phyloP scores from a whole-genome alignment of 2,113 vertebrate species.

The Carassius gibelio region DNA sequence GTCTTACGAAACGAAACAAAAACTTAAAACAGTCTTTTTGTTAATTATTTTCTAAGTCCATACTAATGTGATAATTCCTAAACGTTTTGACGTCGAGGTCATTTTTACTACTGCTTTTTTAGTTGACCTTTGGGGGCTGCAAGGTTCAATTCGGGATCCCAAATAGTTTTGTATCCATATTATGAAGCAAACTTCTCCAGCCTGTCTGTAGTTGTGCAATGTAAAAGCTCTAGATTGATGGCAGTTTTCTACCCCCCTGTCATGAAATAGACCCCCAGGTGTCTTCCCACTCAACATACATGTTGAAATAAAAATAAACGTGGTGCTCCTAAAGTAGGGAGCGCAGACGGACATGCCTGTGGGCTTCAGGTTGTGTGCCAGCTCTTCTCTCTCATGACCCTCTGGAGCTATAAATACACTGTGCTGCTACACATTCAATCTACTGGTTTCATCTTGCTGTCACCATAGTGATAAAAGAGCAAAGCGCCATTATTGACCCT shows the following conservation, averaged over 20 bases:
- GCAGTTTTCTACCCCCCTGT: neutral
- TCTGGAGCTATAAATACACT: constrained; percentile 55
- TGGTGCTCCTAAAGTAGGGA: neutral
- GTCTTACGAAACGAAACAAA: neutral
- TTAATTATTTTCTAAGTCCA: neutral
- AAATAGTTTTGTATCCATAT: neutral
- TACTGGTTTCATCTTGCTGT: constrained; percentile 50
- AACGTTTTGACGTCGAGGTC: neutral
- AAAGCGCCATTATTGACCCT: constrained; percentile 22
- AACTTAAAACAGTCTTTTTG: neutral
- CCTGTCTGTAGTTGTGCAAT: constrained; percentile 25
- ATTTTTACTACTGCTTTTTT: neutral
- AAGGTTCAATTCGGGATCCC: neutral
- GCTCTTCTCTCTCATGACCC: constrained; percentile 48
- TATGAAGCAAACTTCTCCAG: neutral
- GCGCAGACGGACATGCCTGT: constrained; percentile 42
- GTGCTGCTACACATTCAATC: constrained; percentile 36
- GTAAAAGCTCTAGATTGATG: constrained; percentile 23
- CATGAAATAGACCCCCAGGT: constrained; percentile 33
- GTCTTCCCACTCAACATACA: constrained; percentile 42
- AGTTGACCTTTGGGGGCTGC: neutral
- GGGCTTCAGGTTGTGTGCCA: constrained; percentile 40
- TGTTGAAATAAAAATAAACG: constrained; percentile 51
- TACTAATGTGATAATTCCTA: neutral
- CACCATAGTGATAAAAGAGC: constrained; percentile 34